Percentiles rank a stretch among this genome's conserved stretches.
Evolutionary conservation across 2,797 vertebrate genomes (phyloP).

Genomic region (Eulemur rubriventer): DNA sequence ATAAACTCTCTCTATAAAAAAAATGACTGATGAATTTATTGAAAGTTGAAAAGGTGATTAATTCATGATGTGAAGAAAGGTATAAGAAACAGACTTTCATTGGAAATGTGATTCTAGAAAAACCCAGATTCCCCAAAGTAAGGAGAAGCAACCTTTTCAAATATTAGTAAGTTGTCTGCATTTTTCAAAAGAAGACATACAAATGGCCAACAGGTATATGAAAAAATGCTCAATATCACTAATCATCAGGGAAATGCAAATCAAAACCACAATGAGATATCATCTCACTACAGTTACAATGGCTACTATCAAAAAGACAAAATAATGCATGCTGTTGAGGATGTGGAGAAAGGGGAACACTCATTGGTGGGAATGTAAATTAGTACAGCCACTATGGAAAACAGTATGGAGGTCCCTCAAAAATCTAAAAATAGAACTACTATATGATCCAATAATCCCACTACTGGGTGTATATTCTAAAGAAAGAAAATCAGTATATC

Average conservation of each 20-base stretch:
- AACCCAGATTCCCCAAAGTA: background rate
- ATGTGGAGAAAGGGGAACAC: background rate
- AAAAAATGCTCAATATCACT: background rate
- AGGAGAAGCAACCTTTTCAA: slow-evolving; percentile 10
- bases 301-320: background rate
- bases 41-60: slow-evolving; percentile 15
- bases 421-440: background rate
- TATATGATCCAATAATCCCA: background rate
- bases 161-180: background rate
- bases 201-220: background rate
- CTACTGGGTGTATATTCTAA: background rate
- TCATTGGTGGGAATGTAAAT: background rate
- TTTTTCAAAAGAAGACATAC: background rate
- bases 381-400: background rate
- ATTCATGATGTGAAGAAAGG: background rate
- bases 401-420: background rate
- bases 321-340: background rate
- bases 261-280: background rate
- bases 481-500: background rate
- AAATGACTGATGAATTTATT: slow-evolving; percentile 14
- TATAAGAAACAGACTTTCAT: background rate
- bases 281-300: background rate
- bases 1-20: slow-evolving; percentile 14
- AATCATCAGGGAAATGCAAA: background rate
- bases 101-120: slow-evolving; percentile 32